Evolutionary conservation across 2,113 vertebrate genomes (phyloP), one percentile per base, ranked within the genome.

Genomic region (Microcebus ravelobensis): DNA sequence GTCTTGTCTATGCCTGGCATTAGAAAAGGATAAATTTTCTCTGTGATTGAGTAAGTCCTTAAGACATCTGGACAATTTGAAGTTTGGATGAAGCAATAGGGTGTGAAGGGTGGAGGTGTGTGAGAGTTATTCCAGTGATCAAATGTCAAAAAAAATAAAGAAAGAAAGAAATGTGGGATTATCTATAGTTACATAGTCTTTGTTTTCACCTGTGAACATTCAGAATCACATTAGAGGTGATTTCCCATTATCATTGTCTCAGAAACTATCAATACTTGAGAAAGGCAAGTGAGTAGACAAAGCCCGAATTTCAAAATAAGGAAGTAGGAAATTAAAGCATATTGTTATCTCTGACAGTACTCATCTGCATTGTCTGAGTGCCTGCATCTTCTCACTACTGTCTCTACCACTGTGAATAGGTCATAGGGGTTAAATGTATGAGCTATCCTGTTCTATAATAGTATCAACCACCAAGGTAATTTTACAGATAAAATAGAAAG

Each of bases 401-500:
- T 92, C 42, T 73, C 82, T 73, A 18, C 50, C 21, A 55, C 29
- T 67, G 36, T 36, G 45, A 31, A 57, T 6, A 71, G 55, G 76
- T 68, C 80, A 71, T 0, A 31, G 93, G 74, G 71, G 15, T 85
- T 45, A 71, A 67, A 87, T 23, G 10, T 59, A 34, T 86, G 48
- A 88, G 45, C 27, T 48, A 10, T 21, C 29, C 20, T 39, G 10
- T 70, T 86, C 31, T 85, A 18, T 70, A 90, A 65, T 80, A 29
- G 67, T 48, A 87, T 61, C 79, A 89, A 87, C 42, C 27, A 86
- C 29, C 27, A 87, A 71, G 4, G 83, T 86, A 80, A 63, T 57
- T 86, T 92, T 67, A 92, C 7, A 87, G 80, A 42, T 71, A 79
- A 95, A 97, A 82, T 0, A 73, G 50, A 91, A 85, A 36, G 27